phyloP scores from a whole-genome alignment of 37 sponge, comb jelly and placozoan species.

The Corticium candelabrum region DNA sequence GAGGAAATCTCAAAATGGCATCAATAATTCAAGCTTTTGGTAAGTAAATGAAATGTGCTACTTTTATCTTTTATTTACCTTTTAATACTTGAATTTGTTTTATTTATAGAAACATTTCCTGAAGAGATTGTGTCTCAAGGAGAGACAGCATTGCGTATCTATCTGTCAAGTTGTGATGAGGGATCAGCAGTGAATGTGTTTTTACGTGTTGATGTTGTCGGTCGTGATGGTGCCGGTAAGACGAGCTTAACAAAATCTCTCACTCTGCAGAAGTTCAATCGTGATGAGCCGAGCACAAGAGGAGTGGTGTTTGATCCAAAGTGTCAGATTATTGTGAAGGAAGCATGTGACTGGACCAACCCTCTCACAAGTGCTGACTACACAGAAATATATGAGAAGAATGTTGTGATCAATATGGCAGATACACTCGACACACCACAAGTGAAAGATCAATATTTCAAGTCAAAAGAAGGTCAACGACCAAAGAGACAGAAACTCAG shows the following conservation, averaged over 20 bases:
- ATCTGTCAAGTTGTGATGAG: background rate
- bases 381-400: too few relatives aligned
- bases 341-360: background rate
- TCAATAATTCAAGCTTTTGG: too few relatives aligned
- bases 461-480: too few relatives aligned
- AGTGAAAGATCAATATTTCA: too few relatives aligned
- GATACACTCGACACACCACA: too few relatives aligned
- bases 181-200: background rate
- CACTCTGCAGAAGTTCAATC: background rate
- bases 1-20: too few relatives aligned
- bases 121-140: background rate
- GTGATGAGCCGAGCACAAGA: background rate
- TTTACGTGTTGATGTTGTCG: background rate
- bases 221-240: background rate
- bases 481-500: too few relatives aligned
- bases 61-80: too few relatives aligned
- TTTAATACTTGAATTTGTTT: background rate
- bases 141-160: background rate
- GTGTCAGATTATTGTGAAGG: background rate
- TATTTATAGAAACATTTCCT: background rate
- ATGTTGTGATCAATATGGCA: too few relatives aligned
- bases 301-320: background rate
- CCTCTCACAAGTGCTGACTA: too few relatives aligned
- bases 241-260: background rate
- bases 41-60: too few relatives aligned